Base-by-base conservation (phyloP, 2,113 vertebrate genomes). In the Sylvilagus bachmani region DNA sequence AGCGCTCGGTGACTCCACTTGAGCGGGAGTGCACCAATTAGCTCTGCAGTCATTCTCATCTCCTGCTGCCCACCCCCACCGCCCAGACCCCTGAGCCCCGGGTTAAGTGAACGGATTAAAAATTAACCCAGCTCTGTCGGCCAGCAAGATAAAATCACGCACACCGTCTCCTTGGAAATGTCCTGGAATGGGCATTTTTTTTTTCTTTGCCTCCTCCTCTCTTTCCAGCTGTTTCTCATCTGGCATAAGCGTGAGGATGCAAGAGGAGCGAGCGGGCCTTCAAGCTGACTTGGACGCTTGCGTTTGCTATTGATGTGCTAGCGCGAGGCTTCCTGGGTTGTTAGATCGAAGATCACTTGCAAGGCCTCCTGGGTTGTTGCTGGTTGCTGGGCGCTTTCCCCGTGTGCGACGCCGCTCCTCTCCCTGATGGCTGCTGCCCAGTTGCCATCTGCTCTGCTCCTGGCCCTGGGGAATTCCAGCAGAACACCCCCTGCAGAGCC, bases 181-280 rank as follows among this genome's bases (percentile, higher is more conserved):
- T 53, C 36, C 13, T 21, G 64, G 62, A 62, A 25, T 5, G 27
- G 29, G 61, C 64, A 3, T 7, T 36, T 21, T 22, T 4, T 49
- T 58, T 8, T 1, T 2, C 13, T 8, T 71, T 33, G 3, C 33
- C 10, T 36, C 21, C 21, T 73, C 21, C n/a, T 27, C 24, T 55
- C 12, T 77, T 58, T n/a, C 90, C 25, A 82, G 31, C 91, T 91
- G 80, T 90, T 97, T 90, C 61, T 93, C 53, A 66, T 58, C 44
- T 82, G 49, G 49, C 78, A 49, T 49, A 44, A 86, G 49, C 38
- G 25, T 0, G 33, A n/a, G 44, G 22, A n/a, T 3, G 4, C 0
- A 24, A 6, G 10, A 10, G 2, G 85, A 87, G 19, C 74, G 29
- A 61, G 85, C 29, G 89, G 11, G 62, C 7, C 27, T 58, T 78